A percentile compares a stretch with the other conserved stretches of the same genome.
Conservation (phyloP, 2,888 invertebrate species). For the Zonitis immaculata region DNA sequence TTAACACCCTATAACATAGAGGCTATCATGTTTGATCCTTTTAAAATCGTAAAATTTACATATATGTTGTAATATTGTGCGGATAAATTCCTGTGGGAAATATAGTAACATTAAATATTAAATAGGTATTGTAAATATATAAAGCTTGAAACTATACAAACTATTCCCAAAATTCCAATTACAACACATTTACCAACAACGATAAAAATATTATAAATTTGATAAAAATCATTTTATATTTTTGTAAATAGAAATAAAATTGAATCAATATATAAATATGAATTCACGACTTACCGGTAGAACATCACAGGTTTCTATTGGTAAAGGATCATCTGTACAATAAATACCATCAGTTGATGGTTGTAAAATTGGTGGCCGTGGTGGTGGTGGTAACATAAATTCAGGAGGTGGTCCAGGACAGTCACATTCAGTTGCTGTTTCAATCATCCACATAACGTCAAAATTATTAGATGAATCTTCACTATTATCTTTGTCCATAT, state of each 20-base stretch:
- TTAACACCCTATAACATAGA: neutral
- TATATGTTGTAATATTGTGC: conserved; percentile 32
- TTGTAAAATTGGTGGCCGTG: conserved; percentile 67
- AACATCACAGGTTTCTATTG: conserved; percentile 70
- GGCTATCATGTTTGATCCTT: conserved; percentile 3
- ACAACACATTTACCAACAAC: no score
- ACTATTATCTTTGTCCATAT: conserved; percentile 45
- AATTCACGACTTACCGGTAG: conserved; percentile 77
- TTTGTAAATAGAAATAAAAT: no score
- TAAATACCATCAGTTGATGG: conserved; percentile 57
- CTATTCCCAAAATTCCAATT: no score
- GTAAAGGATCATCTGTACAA: conserved; percentile 66
- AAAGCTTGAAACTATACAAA: no score
- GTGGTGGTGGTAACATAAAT: conserved; percentile 70
- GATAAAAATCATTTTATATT: no score
- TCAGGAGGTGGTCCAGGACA: conserved; percentile 72
- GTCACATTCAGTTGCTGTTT: conserved; percentile 69
- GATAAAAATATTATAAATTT: no score
- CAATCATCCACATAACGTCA: conserved; percentile 63
- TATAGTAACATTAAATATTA: conserved; percentile 41
- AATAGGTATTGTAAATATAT: conserved; percentile 39
- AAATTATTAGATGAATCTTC: conserved; percentile 37
- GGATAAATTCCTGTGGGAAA: conserved; percentile 34
- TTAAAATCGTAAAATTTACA: conserved; percentile 36
- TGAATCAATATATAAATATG: no score